Base-by-base conservation (phyloP, 2,888 invertebrate species). In the Drosophila anomalata region DNA sequence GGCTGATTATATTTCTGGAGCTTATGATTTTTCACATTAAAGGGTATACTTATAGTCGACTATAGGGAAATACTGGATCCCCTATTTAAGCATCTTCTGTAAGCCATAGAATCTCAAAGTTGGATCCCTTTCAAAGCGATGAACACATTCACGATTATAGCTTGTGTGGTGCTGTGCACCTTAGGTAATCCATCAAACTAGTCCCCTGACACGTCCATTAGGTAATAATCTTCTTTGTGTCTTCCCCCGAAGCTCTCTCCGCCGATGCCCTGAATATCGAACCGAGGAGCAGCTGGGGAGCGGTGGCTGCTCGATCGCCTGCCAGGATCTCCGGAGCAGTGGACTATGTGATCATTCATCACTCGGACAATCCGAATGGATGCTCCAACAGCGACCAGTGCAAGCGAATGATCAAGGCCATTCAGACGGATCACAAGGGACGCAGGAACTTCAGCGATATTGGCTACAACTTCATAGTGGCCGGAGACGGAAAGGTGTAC, bases 391-490 rank as follows among this genome's bases (percentile, higher is more conserved):
- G 92, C 0, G 88, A 90, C 1, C 91, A 92, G 7, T 96, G 95
- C 80, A 91, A 92, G 39, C 82, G 79, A 0, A 92, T 93, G 42
- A 94, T 95, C 94, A 92, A 93, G 69, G 91, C 92, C 55, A 95
- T 96, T 93, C 95, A 96, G 89, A 90, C 91, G 6, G 93, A 93
- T 75, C 95, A 95, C 85, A 94, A 93, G 82, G 92, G 92, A 36
- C 89, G 92, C 44, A 91, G 92, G 29, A 92, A 90, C 0, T 96
- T 95, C 94, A 94, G 93, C 48, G 95, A 96, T 80, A 95, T 96
- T 79, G 95, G 95, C 2, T 93, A 90, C 84, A 95, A 94, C 86
- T 96, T 96, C 89, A 94, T 94, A 39, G 93, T 96, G n/a, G 96
- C 95, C 9, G 94, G 95, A 4, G 95, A 96, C 78, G 95, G 95